Percentiles rank a stretch among this genome's conserved stretches.
phyloP scores from a whole-genome alignment of 2,797 vertebrate species.

The Takifugu rubripes region DNA sequence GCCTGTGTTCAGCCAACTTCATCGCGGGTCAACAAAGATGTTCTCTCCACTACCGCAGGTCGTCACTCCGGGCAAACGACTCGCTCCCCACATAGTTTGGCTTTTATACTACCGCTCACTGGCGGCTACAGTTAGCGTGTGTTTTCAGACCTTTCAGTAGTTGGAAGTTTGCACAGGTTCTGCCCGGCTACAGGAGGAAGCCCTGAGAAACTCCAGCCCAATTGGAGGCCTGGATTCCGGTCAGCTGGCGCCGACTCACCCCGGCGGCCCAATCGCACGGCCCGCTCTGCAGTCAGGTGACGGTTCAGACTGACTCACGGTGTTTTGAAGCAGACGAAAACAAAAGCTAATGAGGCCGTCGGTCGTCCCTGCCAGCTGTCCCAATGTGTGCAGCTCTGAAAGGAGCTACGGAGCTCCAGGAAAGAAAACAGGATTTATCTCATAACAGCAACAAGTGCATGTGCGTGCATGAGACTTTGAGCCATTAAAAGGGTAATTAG shows the following conservation, averaged over 20 bases:
- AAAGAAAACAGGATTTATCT: constrained; percentile 34
- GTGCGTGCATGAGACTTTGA: constrained; percentile 4
- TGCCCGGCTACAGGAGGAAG: constrained; percentile 77
- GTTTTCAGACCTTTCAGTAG: constrained; percentile 37
- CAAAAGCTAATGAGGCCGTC: constrained; percentile 67
- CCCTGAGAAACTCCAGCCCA: constrained; percentile 56
- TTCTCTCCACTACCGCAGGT: constrained; percentile 3
- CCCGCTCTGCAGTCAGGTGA: constrained; percentile 55
- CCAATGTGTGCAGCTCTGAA: constrained; percentile 24
- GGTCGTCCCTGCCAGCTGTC: constrained; percentile 50
- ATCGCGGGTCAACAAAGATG: background rate
- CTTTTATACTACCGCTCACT: background rate
- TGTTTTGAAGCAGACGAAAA: constrained; percentile 67
- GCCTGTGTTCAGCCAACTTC: background rate
- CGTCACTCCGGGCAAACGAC: background rate
- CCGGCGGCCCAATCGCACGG: constrained; percentile 27
- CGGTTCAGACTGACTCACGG: constrained; percentile 43
- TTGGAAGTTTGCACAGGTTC: constrained; percentile 56
- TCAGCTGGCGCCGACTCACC: constrained; percentile 55
- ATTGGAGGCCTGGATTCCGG: constrained; percentile 45
- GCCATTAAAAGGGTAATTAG: background rate
- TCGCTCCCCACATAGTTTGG: background rate
- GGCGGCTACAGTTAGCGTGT: constrained; percentile 24
- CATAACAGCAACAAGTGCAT: constrained; percentile 37
- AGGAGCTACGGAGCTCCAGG: constrained; percentile 25